A percentile compares a stretch with the other conserved stretches of the same genome.
phyloP scores from a whole-genome alignment of 92 coral and sea anemone species.

The Muricea muricata region DNA sequence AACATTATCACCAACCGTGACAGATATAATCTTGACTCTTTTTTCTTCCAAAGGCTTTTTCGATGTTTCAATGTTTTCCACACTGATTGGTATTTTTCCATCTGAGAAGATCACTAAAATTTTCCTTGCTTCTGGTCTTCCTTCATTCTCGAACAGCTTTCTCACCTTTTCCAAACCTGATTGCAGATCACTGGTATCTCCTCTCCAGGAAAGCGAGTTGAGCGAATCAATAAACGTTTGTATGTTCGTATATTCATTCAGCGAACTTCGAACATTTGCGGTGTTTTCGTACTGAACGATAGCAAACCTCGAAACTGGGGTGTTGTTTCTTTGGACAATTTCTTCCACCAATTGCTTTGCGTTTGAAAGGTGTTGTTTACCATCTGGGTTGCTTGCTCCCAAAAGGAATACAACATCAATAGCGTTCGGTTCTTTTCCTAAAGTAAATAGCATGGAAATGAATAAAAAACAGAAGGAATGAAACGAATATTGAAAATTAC shows the following conservation, averaged over 20 bases:
- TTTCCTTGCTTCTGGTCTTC: conserved; percentile 73
- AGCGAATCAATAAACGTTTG: conserved; percentile 10
- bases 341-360: conserved; percentile 36
- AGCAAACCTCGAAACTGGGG: conserved; percentile 37
- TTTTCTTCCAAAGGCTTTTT: conserved; percentile 67
- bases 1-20: conserved; percentile 74
- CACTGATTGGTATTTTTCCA: conserved; percentile 64
- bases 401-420: conserved; percentile 49
- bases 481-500: not conserved
- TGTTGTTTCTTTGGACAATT: conserved; percentile 41
- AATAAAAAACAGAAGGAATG: not conserved
- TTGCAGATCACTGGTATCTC: conserved; percentile 69
- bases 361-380: conserved; percentile 21
- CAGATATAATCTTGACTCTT: conserved; percentile 73
- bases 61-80: conserved; percentile 57
- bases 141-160: conserved; percentile 68
- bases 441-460: not conserved
- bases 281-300: conserved; percentile 48
- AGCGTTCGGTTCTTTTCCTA: conserved; percentile 37
- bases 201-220: conserved; percentile 61
- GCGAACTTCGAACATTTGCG: conserved; percentile 46
- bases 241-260: conserved; percentile 15
- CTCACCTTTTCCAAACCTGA: conserved; percentile 72
- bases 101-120: conserved; percentile 88
- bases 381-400: conserved; percentile 48